Evolutionary conservation across 2,888 invertebrate species (phyloP).

Genomic region (Pterobdella sp.): DNA sequence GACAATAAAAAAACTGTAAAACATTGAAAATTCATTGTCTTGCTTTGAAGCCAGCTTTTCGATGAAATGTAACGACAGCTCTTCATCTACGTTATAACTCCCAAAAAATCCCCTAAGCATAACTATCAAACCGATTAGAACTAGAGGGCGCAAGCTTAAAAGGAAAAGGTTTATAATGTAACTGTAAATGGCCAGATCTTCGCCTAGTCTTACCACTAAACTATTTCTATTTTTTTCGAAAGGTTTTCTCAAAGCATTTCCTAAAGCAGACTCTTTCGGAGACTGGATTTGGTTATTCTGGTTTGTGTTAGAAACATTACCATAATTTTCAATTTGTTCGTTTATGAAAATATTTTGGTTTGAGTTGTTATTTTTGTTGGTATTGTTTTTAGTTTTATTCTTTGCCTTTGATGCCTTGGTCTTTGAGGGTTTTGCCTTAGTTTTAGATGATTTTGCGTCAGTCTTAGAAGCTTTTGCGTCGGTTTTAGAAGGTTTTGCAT

Average conservation of each 20-base stretch:
- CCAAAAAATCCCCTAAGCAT: background rate
- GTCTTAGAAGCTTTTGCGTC: constrained; percentile 5
- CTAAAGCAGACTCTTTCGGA: too few species aligned
- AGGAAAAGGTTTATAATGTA: background rate
- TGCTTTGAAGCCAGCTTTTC: background rate
- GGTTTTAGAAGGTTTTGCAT: too few species aligned
- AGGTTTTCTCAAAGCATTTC: too few species aligned
- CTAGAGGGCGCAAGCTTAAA: background rate
- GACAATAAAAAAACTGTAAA: background rate
- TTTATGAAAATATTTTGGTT: too few species aligned
- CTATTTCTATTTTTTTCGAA: background rate
- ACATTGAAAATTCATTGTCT: background rate
- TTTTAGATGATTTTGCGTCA: background rate
- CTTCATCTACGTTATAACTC: background rate
- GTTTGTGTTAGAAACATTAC: too few species aligned
- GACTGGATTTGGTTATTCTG: too few species aligned
- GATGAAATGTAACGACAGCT: background rate
- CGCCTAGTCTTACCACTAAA: background rate
- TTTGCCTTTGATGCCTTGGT: background rate
- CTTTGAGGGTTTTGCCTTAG: background rate
- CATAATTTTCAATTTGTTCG: too few species aligned
- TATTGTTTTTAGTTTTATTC: background rate
- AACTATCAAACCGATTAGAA: background rate
- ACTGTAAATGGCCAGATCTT: background rate
- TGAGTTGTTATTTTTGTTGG: background rate